Percentiles rank a stretch among this genome's conserved stretches.
These are phyloP conservation scores for Pseudochromis fuscus DNA, from an alignment of 2,797 vertebrate genomes.

Conservation along the genomic window DNA sequence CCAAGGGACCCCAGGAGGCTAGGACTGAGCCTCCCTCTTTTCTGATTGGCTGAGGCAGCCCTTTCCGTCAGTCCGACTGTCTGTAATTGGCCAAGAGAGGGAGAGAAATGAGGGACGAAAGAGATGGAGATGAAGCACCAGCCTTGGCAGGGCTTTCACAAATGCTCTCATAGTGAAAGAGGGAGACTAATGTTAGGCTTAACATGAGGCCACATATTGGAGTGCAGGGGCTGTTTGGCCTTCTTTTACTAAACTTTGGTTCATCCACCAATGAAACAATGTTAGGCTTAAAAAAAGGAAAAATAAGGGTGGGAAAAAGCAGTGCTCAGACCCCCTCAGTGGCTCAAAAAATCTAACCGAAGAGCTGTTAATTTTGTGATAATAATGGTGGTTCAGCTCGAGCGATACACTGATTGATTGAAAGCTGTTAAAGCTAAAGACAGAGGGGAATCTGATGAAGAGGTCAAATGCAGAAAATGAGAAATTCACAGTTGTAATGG, in stretches of 20 bases:
- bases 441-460: constrained; percentile 4
- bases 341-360: constrained; percentile 2
- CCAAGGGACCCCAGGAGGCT: constrained; percentile 72
- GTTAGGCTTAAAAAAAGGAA: constrained; percentile 12
- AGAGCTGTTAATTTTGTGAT: constrained; percentile 2
- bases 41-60: constrained; percentile 71
- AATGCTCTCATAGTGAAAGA: constrained; percentile 39
- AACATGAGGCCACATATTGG: constrained; percentile 59
- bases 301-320: constrained; percentile 5
- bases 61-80: constrained; percentile 50
- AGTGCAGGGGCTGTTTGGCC: constrained; percentile 18
- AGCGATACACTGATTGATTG: not conserved
- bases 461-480: constrained; percentile 31
- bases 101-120: constrained; percentile 50
- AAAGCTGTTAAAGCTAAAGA: constrained; percentile 10
- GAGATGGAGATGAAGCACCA: constrained; percentile 51
- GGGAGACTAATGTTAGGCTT: constrained; percentile 48
- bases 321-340: not conserved
- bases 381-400: not conserved
- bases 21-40: constrained; percentile 71
- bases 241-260: constrained; percentile 12
- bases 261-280: constrained; percentile 35
- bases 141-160: constrained; percentile 45
- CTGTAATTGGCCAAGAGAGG: constrained; percentile 57
- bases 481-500: constrained; percentile 42